phyloP scores from a whole-genome alignment of 2,888 invertebrate genomes.

The Pseudococcus jackbeardsleyi region DNA sequence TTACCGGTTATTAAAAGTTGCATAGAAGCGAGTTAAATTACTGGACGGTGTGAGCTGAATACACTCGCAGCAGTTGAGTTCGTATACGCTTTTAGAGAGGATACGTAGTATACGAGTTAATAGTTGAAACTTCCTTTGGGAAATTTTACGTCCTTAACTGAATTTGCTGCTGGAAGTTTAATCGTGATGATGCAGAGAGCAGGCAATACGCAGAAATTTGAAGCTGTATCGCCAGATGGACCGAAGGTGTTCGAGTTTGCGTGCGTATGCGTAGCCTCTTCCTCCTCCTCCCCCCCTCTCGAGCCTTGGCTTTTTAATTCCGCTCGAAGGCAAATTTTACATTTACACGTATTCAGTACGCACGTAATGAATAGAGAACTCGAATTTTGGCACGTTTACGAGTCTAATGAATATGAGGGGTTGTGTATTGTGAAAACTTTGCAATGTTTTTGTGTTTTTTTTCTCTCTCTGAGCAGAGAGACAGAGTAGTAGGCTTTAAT shows the following conservation, averaged over 20 bases:
- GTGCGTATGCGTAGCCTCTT: too few relatives aligned
- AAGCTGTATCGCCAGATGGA: too few relatives aligned
- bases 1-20: slow-evolving; percentile 48
- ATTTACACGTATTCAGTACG: neutral
- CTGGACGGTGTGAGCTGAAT: neutral
- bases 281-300: too few relatives aligned
- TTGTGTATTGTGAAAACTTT: neutral
- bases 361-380: slow-evolving; percentile 11
- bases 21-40: slow-evolving; percentile 41
- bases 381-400: neutral
- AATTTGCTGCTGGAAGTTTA: neutral
- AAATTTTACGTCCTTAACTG: slow-evolving; percentile 19
- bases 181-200: neutral
- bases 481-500: neutral
- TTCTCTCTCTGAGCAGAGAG: neutral
- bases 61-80: too few relatives aligned
- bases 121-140: slow-evolving; percentile 49
- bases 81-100: neutral
- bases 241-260: too few relatives aligned
- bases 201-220: neutral
- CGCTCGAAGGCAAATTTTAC: neutral
- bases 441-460: neutral
- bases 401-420: neutral
- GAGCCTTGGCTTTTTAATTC: neutral
- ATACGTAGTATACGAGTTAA: neutral